phyloP scores from a whole-genome alignment of 2,888 invertebrate genomes.

The Drosophila rubida region DNA sequence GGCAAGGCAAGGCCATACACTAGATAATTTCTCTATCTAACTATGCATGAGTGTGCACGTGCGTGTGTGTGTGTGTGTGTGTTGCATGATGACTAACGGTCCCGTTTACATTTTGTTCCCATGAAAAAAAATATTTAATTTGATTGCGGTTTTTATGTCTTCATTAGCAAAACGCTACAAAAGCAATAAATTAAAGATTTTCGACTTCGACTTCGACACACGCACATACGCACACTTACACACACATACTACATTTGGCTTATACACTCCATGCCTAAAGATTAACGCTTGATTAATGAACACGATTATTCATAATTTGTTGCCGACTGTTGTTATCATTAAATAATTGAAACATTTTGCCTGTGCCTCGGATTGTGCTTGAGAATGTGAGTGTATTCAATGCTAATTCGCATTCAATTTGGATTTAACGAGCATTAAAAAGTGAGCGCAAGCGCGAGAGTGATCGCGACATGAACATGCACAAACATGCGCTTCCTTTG shows the following conservation, averaged over 20 bases:
- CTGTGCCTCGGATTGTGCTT: conserved; percentile 13
- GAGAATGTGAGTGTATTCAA: conserved; percentile 44
- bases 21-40: conserved; percentile 9
- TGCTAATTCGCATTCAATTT: conserved; percentile 66
- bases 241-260: conserved; percentile 4
- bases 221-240: neutral
- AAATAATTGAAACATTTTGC: conserved; percentile 73
- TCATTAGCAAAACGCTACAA: conserved; percentile 78
- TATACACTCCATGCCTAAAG: conserved; percentile 53
- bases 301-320: conserved; percentile 75
- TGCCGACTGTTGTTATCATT: conserved; percentile 27
- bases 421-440: conserved; percentile 78
- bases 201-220: conserved; percentile 13
- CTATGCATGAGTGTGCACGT: neutral
- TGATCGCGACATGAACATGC: conserved; percentile 67
- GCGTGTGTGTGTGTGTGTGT: neutral
- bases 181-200: conserved; percentile 75
- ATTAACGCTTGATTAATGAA: conserved; percentile 78
- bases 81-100: conserved; percentile 64
- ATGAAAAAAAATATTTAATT: conserved; percentile 76
- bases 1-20: conserved; percentile 50
- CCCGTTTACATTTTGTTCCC: conserved; percentile 71
- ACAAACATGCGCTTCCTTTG: conserved; percentile 79
- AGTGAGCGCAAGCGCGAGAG: conserved; percentile 14
- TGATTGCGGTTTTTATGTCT: conserved; percentile 81